phyloP scores from a whole-genome alignment of 2,797 vertebrate genomes.

The Leptodactylus fallax region DNA sequence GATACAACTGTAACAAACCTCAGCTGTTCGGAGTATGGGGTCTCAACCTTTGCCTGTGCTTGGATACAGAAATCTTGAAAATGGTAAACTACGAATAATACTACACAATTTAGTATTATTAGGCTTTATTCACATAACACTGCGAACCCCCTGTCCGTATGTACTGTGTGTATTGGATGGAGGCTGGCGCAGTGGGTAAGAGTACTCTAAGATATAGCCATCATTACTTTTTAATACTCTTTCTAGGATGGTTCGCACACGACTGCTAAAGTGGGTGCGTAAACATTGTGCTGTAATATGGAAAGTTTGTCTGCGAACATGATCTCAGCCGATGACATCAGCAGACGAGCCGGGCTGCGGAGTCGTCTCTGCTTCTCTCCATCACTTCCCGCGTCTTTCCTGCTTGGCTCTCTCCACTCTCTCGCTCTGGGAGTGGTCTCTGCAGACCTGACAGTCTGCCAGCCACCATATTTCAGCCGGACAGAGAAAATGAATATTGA shows the following conservation, averaged over 20 bases:
- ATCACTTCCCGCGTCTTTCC: slow-evolving; percentile 11
- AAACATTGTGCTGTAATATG: no score
- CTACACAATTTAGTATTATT: no score
- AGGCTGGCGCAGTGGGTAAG: not conserved
- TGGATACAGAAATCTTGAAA: no score
- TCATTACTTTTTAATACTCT: no score
- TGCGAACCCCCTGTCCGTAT: no score
- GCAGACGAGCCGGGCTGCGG: not conserved
- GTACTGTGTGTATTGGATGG: not conserved
- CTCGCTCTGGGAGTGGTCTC: slow-evolving; percentile 52
- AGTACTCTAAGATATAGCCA: not conserved
- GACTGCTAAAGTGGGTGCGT: no score
- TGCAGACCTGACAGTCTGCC: slow-evolving; percentile 61
- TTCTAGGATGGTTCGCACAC: no score
- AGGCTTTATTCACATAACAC: no score
- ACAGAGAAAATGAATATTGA: slow-evolving; percentile 64
- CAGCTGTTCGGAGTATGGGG: no score
- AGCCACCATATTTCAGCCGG: slow-evolving; percentile 60
- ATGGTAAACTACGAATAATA: no score
- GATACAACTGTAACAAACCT: no score
- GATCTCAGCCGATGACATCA: slow-evolving; percentile 19
- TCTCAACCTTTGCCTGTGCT: no score
- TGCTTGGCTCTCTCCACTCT: slow-evolving; percentile 9
- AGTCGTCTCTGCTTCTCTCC: slow-evolving; percentile 28
- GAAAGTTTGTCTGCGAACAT: not conserved